phyloP scores from a whole-genome alignment of 2,888 invertebrate genomes.

The Yponomeuta plumbellus region DNA sequence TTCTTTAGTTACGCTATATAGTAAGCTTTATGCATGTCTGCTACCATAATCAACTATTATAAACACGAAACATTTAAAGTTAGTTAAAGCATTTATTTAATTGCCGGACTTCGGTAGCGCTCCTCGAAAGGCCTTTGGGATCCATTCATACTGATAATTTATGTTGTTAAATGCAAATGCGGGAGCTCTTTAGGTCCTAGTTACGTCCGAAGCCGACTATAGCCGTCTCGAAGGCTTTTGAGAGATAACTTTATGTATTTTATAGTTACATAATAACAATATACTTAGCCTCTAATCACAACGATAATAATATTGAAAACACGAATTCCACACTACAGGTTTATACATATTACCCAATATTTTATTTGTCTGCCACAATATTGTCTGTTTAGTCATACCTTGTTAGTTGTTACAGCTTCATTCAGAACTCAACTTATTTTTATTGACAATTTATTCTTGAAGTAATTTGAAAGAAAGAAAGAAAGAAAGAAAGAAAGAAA shows the following conservation, averaged over 20 bases:
- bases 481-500: too few relatives aligned
- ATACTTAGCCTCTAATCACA: slow-evolving; percentile 70
- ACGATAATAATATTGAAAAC: slow-evolving; percentile 34
- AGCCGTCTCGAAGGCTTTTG: slow-evolving; percentile 73
- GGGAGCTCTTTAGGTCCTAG: background rate
- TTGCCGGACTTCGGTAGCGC: slow-evolving; percentile 45
- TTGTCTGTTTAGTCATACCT: background rate
- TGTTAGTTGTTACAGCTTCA: background rate
- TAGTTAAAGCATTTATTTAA: slow-evolving; percentile 75
- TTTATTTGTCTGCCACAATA: too few relatives aligned
- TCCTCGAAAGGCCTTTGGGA: background rate
- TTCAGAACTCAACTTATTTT: background rate
- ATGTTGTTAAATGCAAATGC: too few relatives aligned
- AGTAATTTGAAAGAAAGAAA: too few relatives aligned
- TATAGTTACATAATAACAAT: slow-evolving; percentile 37
- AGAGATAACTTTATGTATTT: slow-evolving; percentile 29
- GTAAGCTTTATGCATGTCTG: slow-evolving; percentile 21
- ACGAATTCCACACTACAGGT: background rate
- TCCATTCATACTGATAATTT: background rate
- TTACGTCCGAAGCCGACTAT: slow-evolving; percentile 46
- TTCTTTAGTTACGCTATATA: background rate
- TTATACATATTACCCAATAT: background rate
- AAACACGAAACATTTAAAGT: slow-evolving; percentile 68
- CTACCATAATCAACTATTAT: slow-evolving; percentile 56
- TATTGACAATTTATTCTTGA: background rate